Conservation (phyloP, 2,888 invertebrate genomes). For the Oeneis ivallda region DNA sequence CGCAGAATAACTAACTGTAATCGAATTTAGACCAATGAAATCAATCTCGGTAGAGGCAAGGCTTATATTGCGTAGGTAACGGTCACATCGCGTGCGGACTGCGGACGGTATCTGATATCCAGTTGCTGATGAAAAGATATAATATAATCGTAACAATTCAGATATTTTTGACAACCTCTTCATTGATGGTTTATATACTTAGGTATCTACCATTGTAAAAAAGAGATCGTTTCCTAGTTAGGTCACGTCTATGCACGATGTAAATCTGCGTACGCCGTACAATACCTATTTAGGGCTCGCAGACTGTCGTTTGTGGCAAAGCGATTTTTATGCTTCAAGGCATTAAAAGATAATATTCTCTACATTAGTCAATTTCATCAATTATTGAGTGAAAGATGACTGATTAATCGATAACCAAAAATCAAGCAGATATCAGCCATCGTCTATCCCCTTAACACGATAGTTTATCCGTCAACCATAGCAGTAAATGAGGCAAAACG, state of each 20-base stretch:
- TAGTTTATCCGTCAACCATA: no score
- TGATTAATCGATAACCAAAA: no score
- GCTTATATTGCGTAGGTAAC: conserved; percentile 24
- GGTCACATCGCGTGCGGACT: conserved; percentile 9
- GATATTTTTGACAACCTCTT: conserved; percentile 12
- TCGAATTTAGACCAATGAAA: conserved; percentile 25
- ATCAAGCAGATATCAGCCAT: no score
- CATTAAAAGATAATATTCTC: no score
- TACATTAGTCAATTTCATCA: no score
- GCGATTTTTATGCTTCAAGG: no score
- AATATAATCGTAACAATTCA: conserved; percentile 21
- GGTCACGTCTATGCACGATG: not conserved
- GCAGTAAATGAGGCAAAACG: no score
- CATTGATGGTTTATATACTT: not conserved
- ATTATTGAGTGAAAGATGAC: no score
- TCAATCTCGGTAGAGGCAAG: conserved; percentile 23
- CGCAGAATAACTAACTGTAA: conserved; percentile 16
- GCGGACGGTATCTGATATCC: conserved; percentile 8
- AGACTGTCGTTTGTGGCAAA: no score
- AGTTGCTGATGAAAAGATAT: conserved; percentile 9
- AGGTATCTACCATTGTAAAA: not conserved
- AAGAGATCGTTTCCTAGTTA: not conserved
- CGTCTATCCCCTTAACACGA: no score
- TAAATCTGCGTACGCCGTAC: not conserved
- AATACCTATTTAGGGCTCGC: no score